Conservation (phyloP, 1,140 invertebrate species). For the Acyrthosiphon pisum region DNA sequence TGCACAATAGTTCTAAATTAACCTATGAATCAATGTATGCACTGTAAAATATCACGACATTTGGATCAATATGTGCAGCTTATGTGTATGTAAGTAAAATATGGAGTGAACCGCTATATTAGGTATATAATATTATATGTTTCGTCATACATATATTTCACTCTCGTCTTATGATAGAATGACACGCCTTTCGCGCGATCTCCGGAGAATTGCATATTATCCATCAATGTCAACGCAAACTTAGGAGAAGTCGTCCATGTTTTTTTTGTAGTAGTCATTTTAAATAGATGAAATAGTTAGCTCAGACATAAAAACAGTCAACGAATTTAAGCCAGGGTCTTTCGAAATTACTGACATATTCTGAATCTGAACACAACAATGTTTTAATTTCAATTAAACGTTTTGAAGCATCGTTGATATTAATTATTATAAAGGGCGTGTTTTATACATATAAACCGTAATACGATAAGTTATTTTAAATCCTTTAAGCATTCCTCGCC, state of each 20-base stretch:
- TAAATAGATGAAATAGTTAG: neutral
- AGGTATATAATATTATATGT: too few species aligned
- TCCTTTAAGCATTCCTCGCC: neutral
- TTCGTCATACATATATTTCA: neutral
- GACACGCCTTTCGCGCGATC: neutral
- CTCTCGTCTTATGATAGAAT: neutral
- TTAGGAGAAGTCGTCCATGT: neutral
- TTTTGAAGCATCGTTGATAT: neutral
- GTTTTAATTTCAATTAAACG: neutral
- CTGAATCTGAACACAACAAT: neutral
- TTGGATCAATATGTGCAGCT: neutral
- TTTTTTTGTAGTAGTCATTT: neutral
- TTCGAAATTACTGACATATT: neutral
- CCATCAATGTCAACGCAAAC: constrained; percentile 2
- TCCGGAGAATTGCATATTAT: neutral
- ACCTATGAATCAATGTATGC: neutral
- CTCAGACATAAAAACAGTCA: neutral
- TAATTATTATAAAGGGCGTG: neutral
- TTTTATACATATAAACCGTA: neutral
- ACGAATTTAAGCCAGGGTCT: neutral
- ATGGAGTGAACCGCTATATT: neutral
- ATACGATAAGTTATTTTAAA: neutral
- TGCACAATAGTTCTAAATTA: neutral
- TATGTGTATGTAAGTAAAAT: neutral
- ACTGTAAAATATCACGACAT: neutral